phyloP scores from a whole-genome alignment of 2,797 vertebrate species.

The Microctenopoma steveboyesi region DNA sequence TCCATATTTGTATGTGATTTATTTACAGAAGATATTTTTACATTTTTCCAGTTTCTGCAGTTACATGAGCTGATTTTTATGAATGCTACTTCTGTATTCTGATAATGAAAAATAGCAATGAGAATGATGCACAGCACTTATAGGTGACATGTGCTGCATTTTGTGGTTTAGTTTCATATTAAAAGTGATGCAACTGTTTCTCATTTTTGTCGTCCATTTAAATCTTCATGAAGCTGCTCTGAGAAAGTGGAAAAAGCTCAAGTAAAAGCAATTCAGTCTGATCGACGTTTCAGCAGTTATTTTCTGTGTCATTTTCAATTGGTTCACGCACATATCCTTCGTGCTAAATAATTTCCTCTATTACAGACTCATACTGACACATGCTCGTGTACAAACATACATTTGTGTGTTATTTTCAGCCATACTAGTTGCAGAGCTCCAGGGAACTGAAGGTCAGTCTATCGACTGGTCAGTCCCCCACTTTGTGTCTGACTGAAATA shows the following conservation, averaged over 20 bases:
- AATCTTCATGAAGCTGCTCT: slow-evolving; percentile 1
- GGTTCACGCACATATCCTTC: slow-evolving; percentile 8
- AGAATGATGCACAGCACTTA: neutral
- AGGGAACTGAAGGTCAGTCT: neutral
- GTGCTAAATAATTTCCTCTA: neutral
- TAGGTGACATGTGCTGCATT: neutral
- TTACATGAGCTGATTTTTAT: neutral
- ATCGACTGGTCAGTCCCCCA: neutral
- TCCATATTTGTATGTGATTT: neutral
- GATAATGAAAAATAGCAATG: neutral
- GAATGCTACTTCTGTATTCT: neutral
- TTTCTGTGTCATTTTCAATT: slow-evolving; percentile 16
- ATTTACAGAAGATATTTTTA: too few relatives aligned
- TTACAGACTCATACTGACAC: neutral
- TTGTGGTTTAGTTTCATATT: slow-evolving; percentile 19
- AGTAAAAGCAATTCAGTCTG: slow-evolving; percentile 45
- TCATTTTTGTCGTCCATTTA: slow-evolving; percentile 24
- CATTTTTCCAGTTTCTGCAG: too few relatives aligned
- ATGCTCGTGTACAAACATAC: neutral
- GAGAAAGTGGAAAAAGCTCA: slow-evolving; percentile 26
- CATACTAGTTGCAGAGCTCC: neutral
- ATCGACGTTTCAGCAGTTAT: slow-evolving; percentile 21
- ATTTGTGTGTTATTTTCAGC: neutral
- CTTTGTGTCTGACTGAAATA: neutral
- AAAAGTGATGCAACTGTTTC: slow-evolving; percentile 12